These are phyloP conservation scores for Habropoda laboriosa DNA, from an alignment of 1,140 invertebrate genomes.

Conservation along the genomic window DNA sequence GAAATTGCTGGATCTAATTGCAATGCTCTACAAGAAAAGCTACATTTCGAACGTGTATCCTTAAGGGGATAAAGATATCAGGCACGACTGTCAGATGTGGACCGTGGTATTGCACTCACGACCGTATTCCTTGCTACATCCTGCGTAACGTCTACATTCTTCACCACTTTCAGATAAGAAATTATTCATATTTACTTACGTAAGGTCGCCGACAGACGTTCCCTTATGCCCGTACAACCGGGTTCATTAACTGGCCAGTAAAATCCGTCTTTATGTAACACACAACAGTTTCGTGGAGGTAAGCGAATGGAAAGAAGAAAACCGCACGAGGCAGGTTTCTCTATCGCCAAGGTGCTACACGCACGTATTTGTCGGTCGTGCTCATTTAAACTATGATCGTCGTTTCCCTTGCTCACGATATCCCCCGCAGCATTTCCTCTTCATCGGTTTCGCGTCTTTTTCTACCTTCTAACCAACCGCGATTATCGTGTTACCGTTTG, in stretches of 20 bases:
- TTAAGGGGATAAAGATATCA: not conserved
- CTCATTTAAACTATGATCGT: not conserved
- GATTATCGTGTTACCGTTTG: not conserved
- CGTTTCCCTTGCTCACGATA: conserved; percentile 20
- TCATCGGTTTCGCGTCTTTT: conserved; percentile 7
- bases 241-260: conserved; percentile 72
- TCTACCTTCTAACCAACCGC: not conserved
- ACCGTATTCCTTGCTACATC: conserved; percentile 24
- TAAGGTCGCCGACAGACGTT: conserved; percentile 58
- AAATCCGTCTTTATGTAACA: conserved; percentile 77
- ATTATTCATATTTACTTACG: conserved; percentile 65
- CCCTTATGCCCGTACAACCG: conserved; percentile 56
- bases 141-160: conserved; percentile 45
- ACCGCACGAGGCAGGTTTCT: conserved; percentile 61
- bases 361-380: not conserved
- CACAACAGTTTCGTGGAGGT: conserved; percentile 50
- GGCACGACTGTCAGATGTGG: not conserved
- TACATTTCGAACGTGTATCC: not conserved
- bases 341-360: conserved; percentile 45
- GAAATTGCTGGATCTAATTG: too few relatives aligned
- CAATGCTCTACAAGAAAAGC: not conserved
- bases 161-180: conserved; percentile 56
- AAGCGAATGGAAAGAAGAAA: conserved; percentile 31
- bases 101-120: not conserved
- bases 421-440: not conserved